Evolutionary conservation across 2,113 vertebrate genomes (phyloP).

Genomic region (Haemorhous mexicanus): DNA sequence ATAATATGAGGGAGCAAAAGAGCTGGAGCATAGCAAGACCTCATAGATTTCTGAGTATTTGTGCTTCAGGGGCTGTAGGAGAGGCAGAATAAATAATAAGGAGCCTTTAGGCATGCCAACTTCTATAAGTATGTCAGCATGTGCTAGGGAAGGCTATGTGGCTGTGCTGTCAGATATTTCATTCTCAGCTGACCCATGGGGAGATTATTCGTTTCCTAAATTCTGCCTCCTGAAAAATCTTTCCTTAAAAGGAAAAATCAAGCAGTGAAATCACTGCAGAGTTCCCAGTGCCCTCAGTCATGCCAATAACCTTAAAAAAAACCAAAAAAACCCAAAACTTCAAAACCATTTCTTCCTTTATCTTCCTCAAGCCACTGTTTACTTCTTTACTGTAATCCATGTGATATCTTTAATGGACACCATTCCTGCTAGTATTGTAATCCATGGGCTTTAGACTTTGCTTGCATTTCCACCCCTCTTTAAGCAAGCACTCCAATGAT

Average conservation of each 20-base stretch:
- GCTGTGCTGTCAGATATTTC: background rate
- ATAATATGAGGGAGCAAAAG: background rate
- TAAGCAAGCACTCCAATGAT: background rate
- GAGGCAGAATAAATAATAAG: conserved; percentile 15
- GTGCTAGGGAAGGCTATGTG: background rate
- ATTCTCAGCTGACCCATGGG: background rate
- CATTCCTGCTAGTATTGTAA: background rate
- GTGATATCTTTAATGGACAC: background rate
- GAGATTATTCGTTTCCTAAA: conserved; percentile 31
- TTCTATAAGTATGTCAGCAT: conserved; percentile 10
- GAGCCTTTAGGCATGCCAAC: conserved; percentile 10
- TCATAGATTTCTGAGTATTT: background rate
- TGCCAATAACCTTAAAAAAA: background rate
- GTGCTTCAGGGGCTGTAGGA: background rate
- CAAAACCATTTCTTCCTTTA: background rate
- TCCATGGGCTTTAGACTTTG: rapidly evolving
- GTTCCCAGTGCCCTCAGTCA: background rate
- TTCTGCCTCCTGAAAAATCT: conserved; percentile 6
- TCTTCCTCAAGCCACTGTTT: background rate
- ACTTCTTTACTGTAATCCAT: background rate
- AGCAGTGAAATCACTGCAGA: background rate
- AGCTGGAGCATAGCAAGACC: background rate
- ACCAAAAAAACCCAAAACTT: background rate
- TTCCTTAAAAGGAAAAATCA: background rate
- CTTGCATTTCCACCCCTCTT: background rate